These are phyloP conservation scores for Aphrocallistes beatrix DNA, from an alignment of 37 sponge, comb jelly and placozoan genomes.

Conservation along the genomic window DNA sequence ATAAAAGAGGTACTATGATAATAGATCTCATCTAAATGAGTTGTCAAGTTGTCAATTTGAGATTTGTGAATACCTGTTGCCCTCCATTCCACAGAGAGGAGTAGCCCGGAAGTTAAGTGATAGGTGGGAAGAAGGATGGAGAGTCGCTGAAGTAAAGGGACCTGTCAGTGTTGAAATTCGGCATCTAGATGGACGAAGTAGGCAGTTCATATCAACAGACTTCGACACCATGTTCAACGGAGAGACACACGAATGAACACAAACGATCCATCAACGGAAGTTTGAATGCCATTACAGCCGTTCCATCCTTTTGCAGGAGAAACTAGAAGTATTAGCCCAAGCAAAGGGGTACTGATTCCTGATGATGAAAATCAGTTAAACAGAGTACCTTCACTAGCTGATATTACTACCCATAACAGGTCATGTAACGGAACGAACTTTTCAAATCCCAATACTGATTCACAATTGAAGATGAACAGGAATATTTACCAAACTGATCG, in stretches of 20 bases:
- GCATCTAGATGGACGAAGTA: neutral
- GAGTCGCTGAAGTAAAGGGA: neutral
- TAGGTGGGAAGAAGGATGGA: neutral
- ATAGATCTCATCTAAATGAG: neutral
- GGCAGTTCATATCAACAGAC: neutral
- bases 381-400: neutral
- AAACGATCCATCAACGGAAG: no score
- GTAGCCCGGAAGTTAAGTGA: neutral
- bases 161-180: neutral
- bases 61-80: neutral
- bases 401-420: neutral
- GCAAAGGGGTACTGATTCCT: no score
- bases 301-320: no score
- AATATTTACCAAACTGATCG: neutral
- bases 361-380: neutral
- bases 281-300: no score
- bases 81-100: neutral
- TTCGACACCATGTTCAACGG: neutral
- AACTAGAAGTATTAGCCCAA: neutral
- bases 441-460: neutral
- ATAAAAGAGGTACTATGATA: neutral
- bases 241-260: neutral
- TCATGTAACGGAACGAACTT: neutral
- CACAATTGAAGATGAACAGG: neutral
- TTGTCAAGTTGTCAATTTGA: neutral